Percentiles rank a stretch among this genome's conserved stretches.
Conservation (phyloP, 2,113 vertebrate genomes). For the Aptenodytes forsteri region DNA sequence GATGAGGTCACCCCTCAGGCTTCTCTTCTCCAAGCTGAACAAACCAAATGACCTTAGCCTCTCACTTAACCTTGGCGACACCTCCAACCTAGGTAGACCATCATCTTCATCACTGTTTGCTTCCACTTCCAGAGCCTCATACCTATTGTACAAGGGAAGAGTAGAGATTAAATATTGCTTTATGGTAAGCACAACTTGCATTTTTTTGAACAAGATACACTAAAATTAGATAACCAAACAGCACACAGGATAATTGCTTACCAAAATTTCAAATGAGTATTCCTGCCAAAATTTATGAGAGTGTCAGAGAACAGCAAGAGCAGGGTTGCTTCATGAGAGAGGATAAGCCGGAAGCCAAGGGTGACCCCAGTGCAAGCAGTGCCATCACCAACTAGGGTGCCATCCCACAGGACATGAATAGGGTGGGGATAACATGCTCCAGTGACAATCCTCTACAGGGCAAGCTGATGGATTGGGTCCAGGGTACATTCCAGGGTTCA, state of each 20-base stretch:
- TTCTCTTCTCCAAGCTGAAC: background rate
- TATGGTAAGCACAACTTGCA: background rate
- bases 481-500: background rate
- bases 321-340: background rate
- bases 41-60: background rate
- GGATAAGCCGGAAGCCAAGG: background rate
- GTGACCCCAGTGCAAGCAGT: background rate
- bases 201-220: background rate
- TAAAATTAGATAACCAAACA: background rate
- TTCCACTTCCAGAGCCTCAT: background rate
- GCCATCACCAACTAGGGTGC: background rate
- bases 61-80: background rate
- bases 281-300: background rate
- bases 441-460: background rate
- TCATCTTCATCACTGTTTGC: background rate
- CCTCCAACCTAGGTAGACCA: background rate
- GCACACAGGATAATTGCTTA: background rate
- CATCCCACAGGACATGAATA: background rate
- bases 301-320: background rate
- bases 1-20: rapidly evolving
- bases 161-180: background rate
- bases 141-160: background rate
- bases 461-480: background rate
- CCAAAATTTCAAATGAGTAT: background rate
- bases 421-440: background rate